A percentile compares a stretch with the other conserved stretches of the same genome.
These are phyloP conservation scores for Chironomus striatipennis DNA, from an alignment of 1,140 invertebrate species.

Conservation along the genomic window DNA sequence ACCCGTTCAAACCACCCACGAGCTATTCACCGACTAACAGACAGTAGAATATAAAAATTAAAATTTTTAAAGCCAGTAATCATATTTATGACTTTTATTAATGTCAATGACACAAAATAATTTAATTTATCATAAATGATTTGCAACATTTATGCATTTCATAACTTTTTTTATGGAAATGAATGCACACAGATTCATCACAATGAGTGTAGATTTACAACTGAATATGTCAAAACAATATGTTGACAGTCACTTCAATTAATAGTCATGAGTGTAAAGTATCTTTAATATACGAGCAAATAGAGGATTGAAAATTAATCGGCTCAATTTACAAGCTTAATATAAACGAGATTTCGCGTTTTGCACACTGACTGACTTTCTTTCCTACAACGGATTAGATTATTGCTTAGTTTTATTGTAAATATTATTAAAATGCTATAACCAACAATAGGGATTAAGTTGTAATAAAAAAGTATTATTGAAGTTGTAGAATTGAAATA, in stretches of 20 bases:
- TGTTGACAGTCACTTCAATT: constrained; percentile 3
- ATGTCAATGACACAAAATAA: no score
- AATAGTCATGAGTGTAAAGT: background rate
- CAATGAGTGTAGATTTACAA: no score
- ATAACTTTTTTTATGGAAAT: background rate
- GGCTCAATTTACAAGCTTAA: background rate
- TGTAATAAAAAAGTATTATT: no score
- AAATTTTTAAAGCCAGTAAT: background rate
- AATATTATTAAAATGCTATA: no score
- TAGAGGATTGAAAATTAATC: background rate
- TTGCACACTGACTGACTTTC: no score
- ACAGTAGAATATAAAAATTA: background rate
- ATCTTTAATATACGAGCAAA: background rate
- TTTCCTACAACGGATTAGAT: no score
- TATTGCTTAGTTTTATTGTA: no score
- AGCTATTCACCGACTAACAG: no score
- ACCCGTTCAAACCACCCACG: background rate
- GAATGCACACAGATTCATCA: no score
- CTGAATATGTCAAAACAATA: background rate
- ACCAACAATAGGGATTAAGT: no score
- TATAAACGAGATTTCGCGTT: background rate
- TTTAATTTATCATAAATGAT: background rate
- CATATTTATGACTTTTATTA: no score
- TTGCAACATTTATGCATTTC: background rate
- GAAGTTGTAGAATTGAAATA: no score